Percentiles rank a stretch among this genome's conserved stretches.
phyloP scores from a whole-genome alignment of 2,888 invertebrate species.

The Ennomos erosarius region DNA sequence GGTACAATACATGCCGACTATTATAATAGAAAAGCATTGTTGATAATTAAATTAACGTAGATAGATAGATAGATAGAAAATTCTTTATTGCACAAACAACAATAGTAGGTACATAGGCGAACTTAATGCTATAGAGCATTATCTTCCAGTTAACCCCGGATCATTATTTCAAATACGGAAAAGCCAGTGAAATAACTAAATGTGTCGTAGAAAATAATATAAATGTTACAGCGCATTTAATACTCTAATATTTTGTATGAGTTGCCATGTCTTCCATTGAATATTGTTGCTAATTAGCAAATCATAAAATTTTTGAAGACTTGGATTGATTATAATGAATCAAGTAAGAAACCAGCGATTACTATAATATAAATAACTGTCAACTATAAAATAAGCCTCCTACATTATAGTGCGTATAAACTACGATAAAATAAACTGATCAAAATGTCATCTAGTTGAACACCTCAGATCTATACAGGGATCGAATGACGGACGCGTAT shows the following conservation, averaged over 20 bases:
- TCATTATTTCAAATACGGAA: too few species aligned
- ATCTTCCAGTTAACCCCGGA: too few species aligned
- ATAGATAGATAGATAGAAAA: too few species aligned
- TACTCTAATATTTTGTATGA: too few species aligned
- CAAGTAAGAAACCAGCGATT: constrained; percentile 35
- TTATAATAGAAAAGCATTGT: constrained; percentile 24
- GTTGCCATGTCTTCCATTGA: too few species aligned
- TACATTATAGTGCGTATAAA: constrained; percentile 36
- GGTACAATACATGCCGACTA: constrained; percentile 19
- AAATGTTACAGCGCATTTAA: too few species aligned
- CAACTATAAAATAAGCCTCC: constrained; percentile 46
- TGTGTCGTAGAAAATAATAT: too few species aligned
- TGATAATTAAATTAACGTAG: too few species aligned
- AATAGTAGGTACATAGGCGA: too few species aligned
- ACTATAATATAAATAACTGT: constrained; percentile 41
- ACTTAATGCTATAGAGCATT: too few species aligned
- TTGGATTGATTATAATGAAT: constrained; percentile 22
- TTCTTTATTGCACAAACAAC: too few species aligned
- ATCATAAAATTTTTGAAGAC: constrained; percentile 29
- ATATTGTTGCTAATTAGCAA: constrained; percentile 27
- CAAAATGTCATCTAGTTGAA: constrained; percentile 60
- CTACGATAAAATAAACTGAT: constrained; percentile 33
- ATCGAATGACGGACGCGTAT: constrained; percentile 50
- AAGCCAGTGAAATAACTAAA: too few species aligned
- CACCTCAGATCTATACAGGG: constrained; percentile 72